These are phyloP conservation scores for Rhodinocichla rosea DNA, from an alignment of 2,113 vertebrate species.

Conservation along the genomic window DNA sequence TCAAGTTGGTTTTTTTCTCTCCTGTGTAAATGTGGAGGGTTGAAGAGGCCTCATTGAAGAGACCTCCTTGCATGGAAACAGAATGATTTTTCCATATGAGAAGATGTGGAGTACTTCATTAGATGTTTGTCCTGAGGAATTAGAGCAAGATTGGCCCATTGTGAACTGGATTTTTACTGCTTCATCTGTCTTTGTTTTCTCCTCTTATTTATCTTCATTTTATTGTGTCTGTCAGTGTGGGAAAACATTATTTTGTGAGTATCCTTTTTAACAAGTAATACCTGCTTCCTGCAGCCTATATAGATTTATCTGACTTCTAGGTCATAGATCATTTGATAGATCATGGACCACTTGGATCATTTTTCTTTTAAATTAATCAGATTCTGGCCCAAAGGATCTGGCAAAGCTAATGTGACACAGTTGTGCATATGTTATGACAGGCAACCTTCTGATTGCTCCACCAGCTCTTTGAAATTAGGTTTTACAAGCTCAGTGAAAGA, in stretches of 20 bases:
- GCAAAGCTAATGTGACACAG: neutral
- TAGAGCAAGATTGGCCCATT: neutral
- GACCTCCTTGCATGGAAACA: neutral
- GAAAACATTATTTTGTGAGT: neutral
- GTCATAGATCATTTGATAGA: neutral
- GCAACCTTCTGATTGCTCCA: neutral
- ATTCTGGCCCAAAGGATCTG: neutral
- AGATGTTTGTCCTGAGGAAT: neutral
- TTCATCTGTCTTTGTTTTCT: neutral
- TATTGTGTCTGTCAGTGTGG: neutral
- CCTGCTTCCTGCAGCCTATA: neutral
- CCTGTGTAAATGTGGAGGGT: neutral
- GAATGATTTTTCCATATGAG: neutral
- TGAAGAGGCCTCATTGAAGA: neutral
- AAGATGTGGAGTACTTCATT: neutral
- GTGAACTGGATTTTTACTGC: neutral
- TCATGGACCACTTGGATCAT: neutral
- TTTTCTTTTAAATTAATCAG: neutral
- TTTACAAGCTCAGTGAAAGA: neutral
- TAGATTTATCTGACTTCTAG: neutral
- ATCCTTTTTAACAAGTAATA: neutral
- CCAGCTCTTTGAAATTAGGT: neutral
- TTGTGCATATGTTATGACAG: neutral
- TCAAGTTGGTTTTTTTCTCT: neutral
- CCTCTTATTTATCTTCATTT: neutral